A percentile compares a stretch with the other conserved stretches of the same genome.
Evolutionary conservation across 2,113 vertebrate genomes (phyloP).

Genomic region (Centropus unirufus): DNA sequence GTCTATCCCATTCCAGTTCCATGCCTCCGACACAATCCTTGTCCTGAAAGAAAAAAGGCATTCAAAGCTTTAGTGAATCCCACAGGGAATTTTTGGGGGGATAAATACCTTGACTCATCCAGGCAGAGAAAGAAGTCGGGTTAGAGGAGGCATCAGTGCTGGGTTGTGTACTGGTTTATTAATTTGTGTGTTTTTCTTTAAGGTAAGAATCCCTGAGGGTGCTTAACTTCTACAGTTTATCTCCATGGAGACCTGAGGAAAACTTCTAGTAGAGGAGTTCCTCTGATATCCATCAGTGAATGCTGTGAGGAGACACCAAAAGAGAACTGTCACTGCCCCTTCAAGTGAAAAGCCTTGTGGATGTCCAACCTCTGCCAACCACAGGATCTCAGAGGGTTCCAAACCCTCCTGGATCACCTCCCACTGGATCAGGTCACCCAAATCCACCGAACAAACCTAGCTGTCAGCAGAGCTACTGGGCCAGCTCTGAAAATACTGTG

Average conservation of each 20-base stretch:
- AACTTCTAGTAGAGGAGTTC: neutral
- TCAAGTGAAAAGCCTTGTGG: neutral
- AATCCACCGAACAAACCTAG: neutral
- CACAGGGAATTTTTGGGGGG: neutral
- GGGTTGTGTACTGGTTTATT: neutral
- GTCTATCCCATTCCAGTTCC: neutral
- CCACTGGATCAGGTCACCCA: neutral
- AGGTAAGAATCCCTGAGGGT: neutral
- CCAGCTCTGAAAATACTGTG: fast-evolving
- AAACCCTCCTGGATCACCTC: too few relatives aligned
- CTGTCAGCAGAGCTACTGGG: neutral
- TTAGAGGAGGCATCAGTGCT: neutral
- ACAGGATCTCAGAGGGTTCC: too few relatives aligned
- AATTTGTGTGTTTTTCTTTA: neutral
- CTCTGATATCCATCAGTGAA: neutral
- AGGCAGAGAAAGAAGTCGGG: neutral
- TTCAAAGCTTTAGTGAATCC: neutral
- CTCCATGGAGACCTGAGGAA: neutral
- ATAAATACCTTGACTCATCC: neutral
- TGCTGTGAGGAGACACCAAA: fast-evolving
- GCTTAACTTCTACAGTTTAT: neutral
- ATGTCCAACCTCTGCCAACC: neutral
- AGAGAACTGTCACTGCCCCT: neutral
- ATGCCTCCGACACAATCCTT: neutral
- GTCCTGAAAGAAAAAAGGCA: neutral